These are phyloP conservation scores for Vesta saturnalis DNA, from an alignment of 2,888 invertebrate genomes.

Conservation along the genomic window DNA sequence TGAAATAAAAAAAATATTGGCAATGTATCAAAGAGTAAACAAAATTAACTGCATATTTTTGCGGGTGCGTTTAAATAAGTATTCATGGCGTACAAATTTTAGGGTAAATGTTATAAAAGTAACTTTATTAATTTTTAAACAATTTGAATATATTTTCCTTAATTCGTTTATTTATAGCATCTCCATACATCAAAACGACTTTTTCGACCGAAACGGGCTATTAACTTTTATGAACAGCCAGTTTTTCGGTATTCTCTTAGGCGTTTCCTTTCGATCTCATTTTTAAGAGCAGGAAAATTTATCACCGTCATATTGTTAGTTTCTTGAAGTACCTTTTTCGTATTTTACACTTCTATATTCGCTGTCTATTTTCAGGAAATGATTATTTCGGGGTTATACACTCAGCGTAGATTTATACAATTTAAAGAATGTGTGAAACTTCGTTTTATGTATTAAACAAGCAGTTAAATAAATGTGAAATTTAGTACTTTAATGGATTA, in stretches of 20 bases:
- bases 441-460: too few relatives aligned
- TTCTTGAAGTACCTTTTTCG: slow-evolving; percentile 13
- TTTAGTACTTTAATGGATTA: too few relatives aligned
- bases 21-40: too few relatives aligned
- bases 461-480: too few relatives aligned
- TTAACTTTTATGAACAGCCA: slow-evolving; percentile 13
- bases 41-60: too few relatives aligned
- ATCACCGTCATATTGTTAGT: slow-evolving; percentile 13
- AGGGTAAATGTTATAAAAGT: background rate
- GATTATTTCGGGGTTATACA: background rate
- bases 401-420: too few relatives aligned
- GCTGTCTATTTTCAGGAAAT: slow-evolving; percentile 3
- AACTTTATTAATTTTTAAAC: background rate
- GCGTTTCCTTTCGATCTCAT: slow-evolving; percentile 13
- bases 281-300: slow-evolving; percentile 13
- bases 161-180: background rate
- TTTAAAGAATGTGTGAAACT: too few relatives aligned
- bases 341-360: slow-evolving; percentile 8
- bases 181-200: slow-evolving; percentile 2
- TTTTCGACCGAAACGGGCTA: slow-evolving; percentile 7
- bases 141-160: slow-evolving; percentile 6
- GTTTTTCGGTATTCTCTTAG: slow-evolving; percentile 15
- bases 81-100: background rate
- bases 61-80: background rate
- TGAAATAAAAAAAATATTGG: too few relatives aligned